Evolutionary conservation across 1,140 invertebrate species (phyloP).

Genomic region (Saccostrea echinata): DNA sequence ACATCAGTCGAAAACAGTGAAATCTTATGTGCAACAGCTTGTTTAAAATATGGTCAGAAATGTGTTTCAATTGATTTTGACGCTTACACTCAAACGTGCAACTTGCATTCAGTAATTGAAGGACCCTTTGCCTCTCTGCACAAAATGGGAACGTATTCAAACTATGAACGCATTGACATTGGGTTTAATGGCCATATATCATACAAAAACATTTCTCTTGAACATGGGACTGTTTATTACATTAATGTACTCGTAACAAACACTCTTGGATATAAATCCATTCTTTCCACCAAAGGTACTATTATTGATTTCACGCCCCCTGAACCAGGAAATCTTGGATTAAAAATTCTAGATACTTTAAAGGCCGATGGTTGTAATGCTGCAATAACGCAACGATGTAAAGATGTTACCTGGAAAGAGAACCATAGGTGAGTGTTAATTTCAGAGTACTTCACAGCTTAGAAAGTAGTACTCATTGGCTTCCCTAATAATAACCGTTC

Average conservation of each 20-base stretch:
- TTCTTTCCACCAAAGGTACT: constrained; percentile 48
- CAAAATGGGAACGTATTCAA: constrained; percentile 16
- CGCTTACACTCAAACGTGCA: constrained; percentile 40
- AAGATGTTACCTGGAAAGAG: constrained; percentile 43
- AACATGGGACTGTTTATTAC: constrained; percentile 48
- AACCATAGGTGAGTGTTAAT: constrained; percentile 54
- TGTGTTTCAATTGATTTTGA: constrained; percentile 57
- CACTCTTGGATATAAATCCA: constrained; percentile 36
- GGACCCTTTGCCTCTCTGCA: constrained; percentile 38
- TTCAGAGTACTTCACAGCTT: no score
- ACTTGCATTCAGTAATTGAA: constrained; percentile 40
- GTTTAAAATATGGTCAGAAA: constrained; percentile 30
- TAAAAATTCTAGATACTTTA: constrained; percentile 16
- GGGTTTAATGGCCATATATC: constrained; percentile 7
- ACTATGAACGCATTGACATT: constrained; percentile 49
- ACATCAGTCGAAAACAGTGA: not conserved
- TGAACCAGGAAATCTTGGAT: constrained; percentile 52
- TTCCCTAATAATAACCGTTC: not conserved
- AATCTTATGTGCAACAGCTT: constrained; percentile 44
- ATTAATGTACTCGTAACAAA: constrained; percentile 53
- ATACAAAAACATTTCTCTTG: constrained; percentile 41
- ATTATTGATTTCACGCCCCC: constrained; percentile 58
- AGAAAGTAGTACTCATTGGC: no score
- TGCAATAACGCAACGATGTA: constrained; percentile 51
- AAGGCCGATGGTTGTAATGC: constrained; percentile 49